Base-by-base conservation (phyloP, 2,797 vertebrate species). In the Avahi laniger region DNA sequence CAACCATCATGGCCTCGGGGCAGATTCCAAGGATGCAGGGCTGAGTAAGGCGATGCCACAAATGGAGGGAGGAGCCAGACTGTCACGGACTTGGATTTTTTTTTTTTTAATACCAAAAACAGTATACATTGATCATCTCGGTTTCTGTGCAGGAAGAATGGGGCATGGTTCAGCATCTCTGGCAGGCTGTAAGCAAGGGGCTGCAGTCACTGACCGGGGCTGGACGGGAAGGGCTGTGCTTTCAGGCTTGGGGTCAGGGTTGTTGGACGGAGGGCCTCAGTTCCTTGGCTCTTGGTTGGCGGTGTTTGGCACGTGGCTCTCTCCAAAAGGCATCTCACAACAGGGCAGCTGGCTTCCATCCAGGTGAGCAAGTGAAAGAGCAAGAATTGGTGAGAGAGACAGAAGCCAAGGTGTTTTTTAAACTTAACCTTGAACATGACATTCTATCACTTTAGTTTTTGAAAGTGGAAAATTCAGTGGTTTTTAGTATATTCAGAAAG, bases 51-150 rank as follows among this genome's bases (percentile, higher is more conserved):
- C 4, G 14, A 0, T 30, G 12, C 8, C 20, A 8, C 7, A 5
- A 52, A 28, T 13, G 4, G 15, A 38, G 33, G 4, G 1, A 52
- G 11, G 4, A 33, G 2, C 41, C 22, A 1, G 15, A 28, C 38
- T 2, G 2, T 1, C 0, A 0, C 35, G 22, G 7, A 28, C 14
- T 20, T 28, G 24, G 13, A 6, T 76, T 22, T 52, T 13, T 24
- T 52, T 76, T n/a, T n/a, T 76, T n/a, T n/a, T 50, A 22, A 50
- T 52, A 69, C 35, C 35, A 24, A 26, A 38, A 78, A 57, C 38
- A 43, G 13, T n/a, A 50, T 8, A 9, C 24, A 7, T 41, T 69
- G 13, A 30, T 75, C 80, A 6, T 28, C n/a, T 84, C 2, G 0
- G 3, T 41, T 46, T n/a, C 12, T 30, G 12, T n/a, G 75, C 26